Base-by-base conservation (phyloP, 2,888 invertebrate genomes). In the Nomada ruficornis region DNA sequence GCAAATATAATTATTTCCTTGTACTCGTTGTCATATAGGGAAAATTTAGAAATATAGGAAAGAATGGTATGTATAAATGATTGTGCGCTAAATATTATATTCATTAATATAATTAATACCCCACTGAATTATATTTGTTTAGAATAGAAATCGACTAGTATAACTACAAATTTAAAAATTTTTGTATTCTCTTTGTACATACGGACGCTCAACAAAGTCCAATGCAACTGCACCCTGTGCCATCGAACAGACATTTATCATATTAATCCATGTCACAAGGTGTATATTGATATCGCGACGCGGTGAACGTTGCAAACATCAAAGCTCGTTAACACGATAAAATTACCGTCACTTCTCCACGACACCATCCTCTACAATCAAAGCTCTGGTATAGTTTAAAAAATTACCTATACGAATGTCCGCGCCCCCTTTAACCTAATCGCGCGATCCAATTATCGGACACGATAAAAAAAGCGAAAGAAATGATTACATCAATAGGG, bases 191-290 rank as follows among this genome's bases (percentile, higher is more conserved):
- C 5, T 7, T 36, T 36, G 36, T 7, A 7, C 36, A 36, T 7
- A 7, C 36, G 7, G 36, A 36, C 7, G 36, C 36, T 36, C 36
- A 36, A 5, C 36, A 7, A 36, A 7, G 7, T 26, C 7, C 64
- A 2, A n/a, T 15, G 2, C 3, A 47, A 47, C 47, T n/a, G 20
- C 18, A 7, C 23, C 11, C 23, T 20, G 54, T 63, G 42, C 26
- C 29, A 65, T 23, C 18, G 29, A 50, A 60, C 29, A 55, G 57
- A 18, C 59, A 23, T 55, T 69, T 62, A 44, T 55, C 44, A 54
- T 23, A 29, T 55, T 42, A 55, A 70, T 76, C 47, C 47, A 20
- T 70, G 55, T 47, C 42, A 52, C 15, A 44, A 5, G 29, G 15
- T 20, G 18, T 10, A 44, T 15, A 75, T 52, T 26, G 62, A 54